Percentiles rank a stretch among this genome's conserved stretches.
Evolutionary conservation across 2,888 invertebrate genomes (phyloP).

Genomic region (Stenodema calcarata): DNA sequence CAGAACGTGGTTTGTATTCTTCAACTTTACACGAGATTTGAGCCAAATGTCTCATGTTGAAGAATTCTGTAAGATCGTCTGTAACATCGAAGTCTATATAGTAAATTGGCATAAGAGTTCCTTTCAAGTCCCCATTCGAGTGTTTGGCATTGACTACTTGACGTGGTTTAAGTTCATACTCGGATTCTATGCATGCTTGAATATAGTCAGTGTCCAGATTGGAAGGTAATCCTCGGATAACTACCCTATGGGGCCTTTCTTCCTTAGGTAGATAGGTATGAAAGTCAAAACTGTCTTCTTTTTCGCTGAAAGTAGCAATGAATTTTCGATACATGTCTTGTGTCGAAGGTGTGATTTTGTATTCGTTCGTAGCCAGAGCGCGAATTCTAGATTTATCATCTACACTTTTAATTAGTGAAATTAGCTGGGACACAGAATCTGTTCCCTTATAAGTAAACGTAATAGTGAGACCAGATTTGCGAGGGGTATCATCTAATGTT

Average conservation of each 20-base stretch:
- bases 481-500: no score
- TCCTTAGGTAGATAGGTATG: neutral
- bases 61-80: no score
- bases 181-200: neutral
- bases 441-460: neutral
- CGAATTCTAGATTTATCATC: no score
- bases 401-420: no score
- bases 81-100: no score
- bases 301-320: neutral
- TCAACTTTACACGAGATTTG: no score
- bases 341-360: neutral
- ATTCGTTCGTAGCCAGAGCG: neutral
- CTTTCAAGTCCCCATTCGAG: neutral
- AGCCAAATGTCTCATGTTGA: no score
- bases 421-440: no score
- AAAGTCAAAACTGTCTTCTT: neutral
- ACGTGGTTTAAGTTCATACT: neutral
- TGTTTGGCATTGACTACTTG: neutral
- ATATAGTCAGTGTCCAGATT: neutral
- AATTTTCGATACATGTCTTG: neutral
- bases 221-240: neutral
- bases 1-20: no score
- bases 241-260: neutral
- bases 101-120: no score
- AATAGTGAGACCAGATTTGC: neutral